Conservation (phyloP, 2,113 vertebrate species). For the Dipodomys ordii region DNA sequence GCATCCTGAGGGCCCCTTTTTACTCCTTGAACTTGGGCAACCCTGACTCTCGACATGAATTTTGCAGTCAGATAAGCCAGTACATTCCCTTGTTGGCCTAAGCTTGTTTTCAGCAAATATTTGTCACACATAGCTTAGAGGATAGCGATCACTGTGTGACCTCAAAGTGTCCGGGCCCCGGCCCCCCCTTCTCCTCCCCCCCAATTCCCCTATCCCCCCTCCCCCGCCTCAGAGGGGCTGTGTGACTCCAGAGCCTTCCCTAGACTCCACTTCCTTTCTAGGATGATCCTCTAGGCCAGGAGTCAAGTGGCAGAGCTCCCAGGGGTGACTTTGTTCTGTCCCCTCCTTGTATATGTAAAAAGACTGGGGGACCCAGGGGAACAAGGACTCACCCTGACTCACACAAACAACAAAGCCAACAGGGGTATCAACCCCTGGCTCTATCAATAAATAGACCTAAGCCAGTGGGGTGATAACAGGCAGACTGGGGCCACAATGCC, state of each 20-base stretch:
- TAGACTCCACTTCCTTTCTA: background rate
- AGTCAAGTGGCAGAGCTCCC: background rate
- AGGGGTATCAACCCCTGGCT: background rate
- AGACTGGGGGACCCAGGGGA: background rate
- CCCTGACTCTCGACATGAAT: background rate
- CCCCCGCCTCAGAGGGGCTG: background rate
- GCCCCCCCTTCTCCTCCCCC: too few species aligned
- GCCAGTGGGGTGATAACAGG: constrained; percentile 44
- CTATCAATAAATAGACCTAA: constrained; percentile 63
- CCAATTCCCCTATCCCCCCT: too few species aligned
- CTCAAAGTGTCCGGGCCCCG: too few species aligned
- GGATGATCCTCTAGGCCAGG: background rate
- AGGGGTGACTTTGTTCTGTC: background rate
- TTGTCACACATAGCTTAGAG: background rate
- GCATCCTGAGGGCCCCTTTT: too few species aligned
- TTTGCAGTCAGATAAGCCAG: background rate
- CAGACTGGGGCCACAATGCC: background rate
- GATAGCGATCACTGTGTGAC: background rate
- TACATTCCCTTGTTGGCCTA: background rate
- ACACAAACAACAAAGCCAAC: background rate
- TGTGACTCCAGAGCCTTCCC: background rate
- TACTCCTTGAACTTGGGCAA: background rate
- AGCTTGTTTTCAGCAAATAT: background rate
- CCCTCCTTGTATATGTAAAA: background rate
- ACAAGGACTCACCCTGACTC: constrained; percentile 34